Base-by-base conservation (phyloP, 1,140 invertebrate genomes). In the Grapholita molesta region DNA sequence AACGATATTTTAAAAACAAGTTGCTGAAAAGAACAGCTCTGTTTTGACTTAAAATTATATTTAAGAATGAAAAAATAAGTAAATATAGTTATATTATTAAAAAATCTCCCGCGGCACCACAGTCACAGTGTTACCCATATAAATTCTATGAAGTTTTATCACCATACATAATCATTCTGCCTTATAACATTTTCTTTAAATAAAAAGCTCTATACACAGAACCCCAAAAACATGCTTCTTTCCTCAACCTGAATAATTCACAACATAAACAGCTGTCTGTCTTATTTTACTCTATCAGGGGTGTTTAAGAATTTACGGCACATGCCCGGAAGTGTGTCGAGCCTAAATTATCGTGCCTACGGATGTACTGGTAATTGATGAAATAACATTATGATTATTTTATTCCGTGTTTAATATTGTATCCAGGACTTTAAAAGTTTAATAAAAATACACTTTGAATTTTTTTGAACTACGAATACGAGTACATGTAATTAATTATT, bases 291-390 rank as follows among this genome's bases (percentile, higher is more conserved):
- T 28, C 55, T 30, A 28, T 30, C n/a, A 28, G 25, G 32, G 12
- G 55, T 61, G 55, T 61, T 61, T 61, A 61, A 61, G 25, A 61
- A 61, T 61, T 32, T 61, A 61, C 23, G 12, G 7, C 55, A 30
- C 25, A 28, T 8, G 55, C 28, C 55, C 30, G 28, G 55, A 61
- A 61, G 55, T 28, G 55, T 61, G 24, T 61, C 55, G 55, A 24
- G 53, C 53, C 55, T 28, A 28, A 61, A 61, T 61, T 28, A 30
- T n/a, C 24, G 42, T 21, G 42, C 42, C 18, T 28, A 11, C 1
- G 55, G 28, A 61, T 61, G 25, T 61, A 15, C 42, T 4, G 5
- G 8, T 52, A 30, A 61, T 61, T 28, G 55, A 28, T 28, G n/a
- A 21, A 48, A 48, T 48, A 5, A 6, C 21, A 9, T 1, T 4